Evolutionary conservation across 2,888 invertebrate species (phyloP).

Genomic region (Parnassius mnemosyne): DNA sequence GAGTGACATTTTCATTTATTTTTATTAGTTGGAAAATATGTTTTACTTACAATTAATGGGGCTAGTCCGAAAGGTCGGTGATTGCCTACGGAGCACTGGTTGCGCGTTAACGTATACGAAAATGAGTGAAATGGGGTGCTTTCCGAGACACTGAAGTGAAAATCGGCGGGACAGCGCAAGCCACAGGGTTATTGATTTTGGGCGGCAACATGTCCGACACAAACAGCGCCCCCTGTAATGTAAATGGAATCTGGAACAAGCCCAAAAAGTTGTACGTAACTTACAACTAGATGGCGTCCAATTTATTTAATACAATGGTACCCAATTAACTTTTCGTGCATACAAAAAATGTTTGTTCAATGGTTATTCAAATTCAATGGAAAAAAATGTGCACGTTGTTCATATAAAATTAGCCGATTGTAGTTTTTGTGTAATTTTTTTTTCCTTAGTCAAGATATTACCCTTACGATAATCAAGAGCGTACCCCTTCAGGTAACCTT

Average conservation of each 20-base stretch:
- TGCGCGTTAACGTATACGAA: conserved; percentile 54
- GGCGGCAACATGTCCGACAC: conserved; percentile 59
- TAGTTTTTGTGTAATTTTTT: no score
- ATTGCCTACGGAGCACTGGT: conserved; percentile 58
- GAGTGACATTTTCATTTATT: conserved; percentile 13
- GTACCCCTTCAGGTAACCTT: no score
- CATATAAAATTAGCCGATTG: no score
- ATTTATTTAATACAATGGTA: conserved; percentile 1
- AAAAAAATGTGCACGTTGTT: no score
- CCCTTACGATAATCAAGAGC: no score
- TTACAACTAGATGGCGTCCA: conserved; percentile 51
- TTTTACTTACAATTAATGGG: conserved; percentile 54
- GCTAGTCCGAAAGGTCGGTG: conserved; percentile 48
- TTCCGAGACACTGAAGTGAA: conserved; percentile 64
- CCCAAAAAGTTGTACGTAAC: conserved; percentile 25
- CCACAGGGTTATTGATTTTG: conserved; percentile 69
- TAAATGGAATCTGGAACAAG: conserved; percentile 35
- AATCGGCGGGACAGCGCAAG: conserved; percentile 67
- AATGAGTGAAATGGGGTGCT: conserved; percentile 61
- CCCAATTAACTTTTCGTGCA: no score
- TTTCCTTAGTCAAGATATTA: no score
- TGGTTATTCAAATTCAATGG: no score
- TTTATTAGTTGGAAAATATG: conserved; percentile 23
- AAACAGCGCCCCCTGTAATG: conserved; percentile 47
- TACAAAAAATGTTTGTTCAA: no score